Percentiles rank a stretch among this genome's conserved stretches.
phyloP scores from a whole-genome alignment of 2,888 invertebrate species.

The Chironomus tentans region DNA sequence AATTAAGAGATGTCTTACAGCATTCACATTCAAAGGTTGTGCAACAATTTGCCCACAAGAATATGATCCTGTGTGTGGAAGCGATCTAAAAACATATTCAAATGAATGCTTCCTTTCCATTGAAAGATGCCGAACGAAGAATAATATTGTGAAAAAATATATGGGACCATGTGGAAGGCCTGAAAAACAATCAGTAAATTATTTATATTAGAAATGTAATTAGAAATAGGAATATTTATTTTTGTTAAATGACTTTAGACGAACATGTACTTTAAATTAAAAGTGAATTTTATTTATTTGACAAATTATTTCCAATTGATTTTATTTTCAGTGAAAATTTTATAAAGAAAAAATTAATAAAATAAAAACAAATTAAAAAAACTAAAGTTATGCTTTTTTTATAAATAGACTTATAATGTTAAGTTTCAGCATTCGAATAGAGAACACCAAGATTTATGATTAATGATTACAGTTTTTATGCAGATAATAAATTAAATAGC shows the following conservation, averaged over 20 bases:
- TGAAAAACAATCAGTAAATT: conserved; percentile 77
- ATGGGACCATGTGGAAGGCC: conserved; percentile 81
- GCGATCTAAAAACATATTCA: conserved; percentile 84
- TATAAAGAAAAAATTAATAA: too few species aligned
- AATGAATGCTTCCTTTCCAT: conserved; percentile 87
- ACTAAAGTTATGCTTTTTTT: too few species aligned
- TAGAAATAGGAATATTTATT: not conserved
- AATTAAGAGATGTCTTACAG: conserved; percentile 72
- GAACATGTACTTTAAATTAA: not conserved
- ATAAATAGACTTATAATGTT: too few species aligned
- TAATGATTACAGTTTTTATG: too few species aligned
- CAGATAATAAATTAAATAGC: too few species aligned
- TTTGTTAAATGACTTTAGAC: not conserved
- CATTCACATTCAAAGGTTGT: conserved; percentile 79
- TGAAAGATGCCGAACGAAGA: conserved; percentile 80
- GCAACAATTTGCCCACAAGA: conserved; percentile 77
- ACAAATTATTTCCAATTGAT: too few species aligned
- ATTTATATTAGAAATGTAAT: conserved; percentile 54
- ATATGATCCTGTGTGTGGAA: conserved; percentile 89
- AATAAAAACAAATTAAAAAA: too few species aligned
- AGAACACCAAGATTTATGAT: too few species aligned
- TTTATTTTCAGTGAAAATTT: too few species aligned
- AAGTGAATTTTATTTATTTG: too few species aligned
- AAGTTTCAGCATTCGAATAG: too few species aligned
- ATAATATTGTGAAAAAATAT: conserved; percentile 65